Evolutionary conservation across 2,888 invertebrate species (phyloP), one percentile per base, ranked within the genome.

Genomic region (Callyntrura sp.): DNA sequence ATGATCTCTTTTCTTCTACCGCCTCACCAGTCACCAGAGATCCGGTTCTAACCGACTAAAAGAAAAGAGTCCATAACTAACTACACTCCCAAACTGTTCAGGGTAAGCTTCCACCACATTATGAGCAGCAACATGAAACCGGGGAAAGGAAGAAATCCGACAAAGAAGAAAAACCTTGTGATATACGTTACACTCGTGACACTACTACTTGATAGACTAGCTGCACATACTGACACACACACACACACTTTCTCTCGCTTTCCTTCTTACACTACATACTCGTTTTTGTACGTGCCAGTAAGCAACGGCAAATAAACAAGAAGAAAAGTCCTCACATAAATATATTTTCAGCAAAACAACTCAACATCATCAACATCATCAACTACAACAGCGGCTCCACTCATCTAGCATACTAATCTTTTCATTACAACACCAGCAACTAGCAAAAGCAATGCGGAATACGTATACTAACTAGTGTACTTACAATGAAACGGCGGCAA

Each of bases 1-100:
- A 90, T 73, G 87, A 90, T 82, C 84, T 91, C 62, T 88, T 84
- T 88, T 88, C 78, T 8, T 78, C 82, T 2, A 35, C 60, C 43
- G 68, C 76, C n/a, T 76, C 88, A 55, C 76, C 88, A 51, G 65
- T 68, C 25, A 62, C 78, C 14, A 83, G 88, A 81, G 88, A 88
- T 88, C 78, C 88, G 1, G 78, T 88, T 43, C 88, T 88, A 17
- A 88, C 83, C 0, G 88, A 88, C 84, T 88, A 78, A 51, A 76
- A 28, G 4, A 12, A 20, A 25, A 6, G 6, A 35, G 35, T 6
- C 12, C 2, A 51, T 12, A 51, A n/a, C 12, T 51, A 62, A 25
- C 20, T 60, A n/a, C 23, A 62, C 68, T 4, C 0, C 25, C 68
- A 35, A 68, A 57, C 11, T 14, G 2, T n/a, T n/a, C 25, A 4